These are phyloP conservation scores for Eumerus sabulonum DNA, from an alignment of 2,888 invertebrate genomes.

Conservation along the genomic window DNA sequence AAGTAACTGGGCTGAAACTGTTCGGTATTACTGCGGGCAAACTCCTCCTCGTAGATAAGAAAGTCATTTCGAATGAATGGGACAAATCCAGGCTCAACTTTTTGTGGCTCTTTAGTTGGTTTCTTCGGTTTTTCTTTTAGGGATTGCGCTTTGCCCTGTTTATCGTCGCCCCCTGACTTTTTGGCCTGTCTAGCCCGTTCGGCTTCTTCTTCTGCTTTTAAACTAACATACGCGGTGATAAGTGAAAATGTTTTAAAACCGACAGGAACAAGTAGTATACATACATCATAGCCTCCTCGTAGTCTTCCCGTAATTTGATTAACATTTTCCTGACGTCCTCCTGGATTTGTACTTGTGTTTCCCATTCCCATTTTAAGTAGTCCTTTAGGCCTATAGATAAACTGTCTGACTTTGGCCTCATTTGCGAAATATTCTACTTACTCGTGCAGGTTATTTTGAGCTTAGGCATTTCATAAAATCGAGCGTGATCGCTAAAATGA, in stretches of 20 bases:
- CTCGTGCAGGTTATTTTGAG: constrained; percentile 32
- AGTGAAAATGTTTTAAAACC: neutral
- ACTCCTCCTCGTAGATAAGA: constrained; percentile 53
- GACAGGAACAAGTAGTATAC: neutral
- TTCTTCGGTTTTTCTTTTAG: constrained; percentile 46
- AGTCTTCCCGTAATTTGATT: constrained; percentile 67
- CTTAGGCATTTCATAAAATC: constrained; percentile 55
- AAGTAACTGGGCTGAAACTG: constrained; percentile 71
- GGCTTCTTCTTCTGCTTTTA: constrained; percentile 57
- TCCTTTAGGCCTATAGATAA: constrained; percentile 69
- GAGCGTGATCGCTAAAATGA: constrained; percentile 72
- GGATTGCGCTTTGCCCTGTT: neutral
- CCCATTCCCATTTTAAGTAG: constrained; percentile 73
- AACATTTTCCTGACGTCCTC: constrained; percentile 69
- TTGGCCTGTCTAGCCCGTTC: constrained; percentile 25
- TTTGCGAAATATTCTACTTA: too few relatives aligned
- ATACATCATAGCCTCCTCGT: constrained; percentile 71
- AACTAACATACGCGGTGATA: constrained; percentile 40
- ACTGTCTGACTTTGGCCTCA: neutral
- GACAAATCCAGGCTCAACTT: constrained; percentile 60
- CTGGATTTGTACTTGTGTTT: constrained; percentile 71
- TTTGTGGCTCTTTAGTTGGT: constrained; percentile 69
- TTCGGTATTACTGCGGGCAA: constrained; percentile 69
- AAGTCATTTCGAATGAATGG: constrained; percentile 72
- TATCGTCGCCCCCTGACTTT: constrained; percentile 11